Conservation (phyloP, 1,140 invertebrate genomes). For the Pogonognathellus flavescens region DNA sequence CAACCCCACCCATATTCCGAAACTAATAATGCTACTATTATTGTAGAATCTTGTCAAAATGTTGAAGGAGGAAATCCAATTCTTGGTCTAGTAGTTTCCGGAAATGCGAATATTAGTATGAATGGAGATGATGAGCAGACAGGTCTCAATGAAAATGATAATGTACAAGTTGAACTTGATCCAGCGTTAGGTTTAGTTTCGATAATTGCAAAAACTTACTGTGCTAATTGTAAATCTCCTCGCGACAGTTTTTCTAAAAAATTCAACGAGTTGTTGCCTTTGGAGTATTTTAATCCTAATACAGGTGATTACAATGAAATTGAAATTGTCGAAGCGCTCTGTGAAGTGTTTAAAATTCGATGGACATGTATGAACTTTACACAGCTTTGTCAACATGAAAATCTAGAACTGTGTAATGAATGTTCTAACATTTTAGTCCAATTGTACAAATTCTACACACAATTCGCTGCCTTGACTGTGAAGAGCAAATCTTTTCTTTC, state of each 20-base stretch:
- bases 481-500: slow-evolving; percentile 44
- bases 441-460: slow-evolving; percentile 44
- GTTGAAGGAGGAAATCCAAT: background rate
- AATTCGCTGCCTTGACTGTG: slow-evolving; percentile 34
- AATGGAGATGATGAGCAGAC: background rate
- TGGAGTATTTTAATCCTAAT: slow-evolving; percentile 26
- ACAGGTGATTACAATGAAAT: slow-evolving; percentile 19
- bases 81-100: background rate
- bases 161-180: slow-evolving; percentile 17
- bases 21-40: background rate
- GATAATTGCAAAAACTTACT: background rate
- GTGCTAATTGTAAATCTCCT: slow-evolving; percentile 31
- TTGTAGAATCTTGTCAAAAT: slow-evolving; percentile 11
- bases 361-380: slow-evolving; percentile 21
- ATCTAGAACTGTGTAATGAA: slow-evolving; percentile 41
- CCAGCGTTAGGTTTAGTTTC: slow-evolving; percentile 3
- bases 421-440: slow-evolving; percentile 45
- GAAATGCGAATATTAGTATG: background rate
- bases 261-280: slow-evolving; percentile 6
- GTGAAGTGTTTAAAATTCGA: slow-evolving; percentile 50
- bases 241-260: background rate
- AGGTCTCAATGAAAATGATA: background rate
- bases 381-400: background rate
- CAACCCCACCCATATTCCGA: slow-evolving; percentile 23
- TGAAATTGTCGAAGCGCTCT: slow-evolving; percentile 36